Base-by-base conservation (phyloP, 2,888 invertebrate genomes). In the Kuschelorhynchus macadamiae region DNA sequence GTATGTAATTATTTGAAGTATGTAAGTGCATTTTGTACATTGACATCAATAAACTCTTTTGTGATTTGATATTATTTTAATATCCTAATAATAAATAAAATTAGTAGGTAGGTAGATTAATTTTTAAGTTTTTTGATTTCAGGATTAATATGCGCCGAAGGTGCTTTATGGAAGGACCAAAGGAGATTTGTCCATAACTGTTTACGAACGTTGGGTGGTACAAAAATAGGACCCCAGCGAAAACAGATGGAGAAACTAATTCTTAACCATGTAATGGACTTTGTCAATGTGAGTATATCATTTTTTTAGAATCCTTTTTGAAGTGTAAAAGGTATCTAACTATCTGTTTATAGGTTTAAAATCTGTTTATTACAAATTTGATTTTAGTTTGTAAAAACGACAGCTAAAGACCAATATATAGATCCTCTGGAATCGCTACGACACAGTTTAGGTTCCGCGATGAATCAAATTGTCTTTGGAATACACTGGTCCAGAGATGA, bases 71-170 rank as follows among this genome's bases (percentile, higher is more conserved):
- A n/a, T n/a, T n/a, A n/a, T n/a, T n/a, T n/a, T n/a, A n/a, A n/a
- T n/a, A n/a, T n/a, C n/a, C n/a, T n/a, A n/a, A n/a, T n/a, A n/a
- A n/a, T n/a, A n/a, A n/a, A n/a, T n/a, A n/a, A n/a, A n/a, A n/a
- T n/a, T n/a, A n/a, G n/a, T n/a, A n/a, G n/a, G n/a, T n/a, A n/a
- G n/a, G n/a, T n/a, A n/a, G n/a, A n/a, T n/a, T n/a, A n/a, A n/a
- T n/a, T n/a, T n/a, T n/a, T n/a, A n/a, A n/a, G n/a, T n/a, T n/a
- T n/a, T n/a, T n/a, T n/a, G n/a, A n/a, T 79, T 78, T 21, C 79
- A 95, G 95, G 95, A 70, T 84, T 96, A 17, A 91, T 95, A 75
- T 93, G 93, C 75, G 90, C 95, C 1, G 92, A 94, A 81, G 95
- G 94, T 0, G 87, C 87, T 1, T 82, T 91, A 12, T 96, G 95